A percentile compares a stretch with the other conserved stretches of the same genome.
phyloP scores from a whole-genome alignment of 2,888 invertebrate genomes.

The Euclidia mi region DNA sequence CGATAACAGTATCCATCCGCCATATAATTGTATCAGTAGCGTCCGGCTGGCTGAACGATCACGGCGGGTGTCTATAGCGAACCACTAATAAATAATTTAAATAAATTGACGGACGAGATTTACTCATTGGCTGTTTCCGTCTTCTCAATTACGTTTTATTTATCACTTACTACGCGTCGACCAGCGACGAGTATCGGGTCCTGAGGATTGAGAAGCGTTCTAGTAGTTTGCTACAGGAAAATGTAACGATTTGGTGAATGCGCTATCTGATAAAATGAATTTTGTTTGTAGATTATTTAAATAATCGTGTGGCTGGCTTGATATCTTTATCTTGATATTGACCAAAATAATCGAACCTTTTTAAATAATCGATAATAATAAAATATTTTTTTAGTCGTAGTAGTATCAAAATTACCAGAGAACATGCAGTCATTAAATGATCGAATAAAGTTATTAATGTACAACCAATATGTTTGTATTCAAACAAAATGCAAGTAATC shows the following conservation, averaged over 20 bases:
- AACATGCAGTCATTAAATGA: no score
- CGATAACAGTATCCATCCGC: constrained; percentile 49
- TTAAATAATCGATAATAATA: no score
- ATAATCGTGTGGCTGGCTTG: no score
- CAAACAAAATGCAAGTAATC: constrained; percentile 4
- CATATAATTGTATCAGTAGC: constrained; percentile 64
- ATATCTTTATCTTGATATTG: no score
- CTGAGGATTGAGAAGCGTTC: constrained; percentile 44
- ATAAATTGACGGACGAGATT: constrained; percentile 90
- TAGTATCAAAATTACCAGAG: no score
- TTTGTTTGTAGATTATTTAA: no score
- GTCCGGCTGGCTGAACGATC: constrained; percentile 86
- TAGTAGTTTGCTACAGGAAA: neutral
- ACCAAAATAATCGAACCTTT: no score
- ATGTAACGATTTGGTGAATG: no score
- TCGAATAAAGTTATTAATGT: neutral
- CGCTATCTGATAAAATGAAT: no score
- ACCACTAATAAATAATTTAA: constrained; percentile 90
- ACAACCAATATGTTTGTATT: neutral
- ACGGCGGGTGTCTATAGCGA: constrained; percentile 88
- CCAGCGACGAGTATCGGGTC: constrained; percentile 64
- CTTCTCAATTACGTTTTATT: constrained; percentile 89
- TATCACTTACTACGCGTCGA: constrained; percentile 87
- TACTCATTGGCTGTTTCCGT: constrained; percentile 90
- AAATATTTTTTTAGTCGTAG: no score